Percentiles rank a stretch among this genome's conserved stretches.
Conservation (phyloP, 2,113 vertebrate species). For the Perca fluviatilis region DNA sequence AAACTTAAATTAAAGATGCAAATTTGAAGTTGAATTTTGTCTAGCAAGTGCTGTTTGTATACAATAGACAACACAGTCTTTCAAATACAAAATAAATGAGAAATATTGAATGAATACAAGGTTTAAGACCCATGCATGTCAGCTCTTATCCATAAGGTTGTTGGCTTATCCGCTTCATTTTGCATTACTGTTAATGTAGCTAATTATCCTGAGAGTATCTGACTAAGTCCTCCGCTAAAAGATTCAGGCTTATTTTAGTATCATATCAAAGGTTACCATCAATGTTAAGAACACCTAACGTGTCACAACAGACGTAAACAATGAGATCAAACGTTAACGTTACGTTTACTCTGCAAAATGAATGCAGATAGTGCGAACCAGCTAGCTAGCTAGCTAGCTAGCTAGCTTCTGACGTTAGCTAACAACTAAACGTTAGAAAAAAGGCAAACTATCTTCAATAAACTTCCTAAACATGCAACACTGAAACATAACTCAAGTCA, state of each 20-base stretch:
- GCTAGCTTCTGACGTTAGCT: slow-evolving; percentile 29
- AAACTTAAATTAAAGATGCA: background rate
- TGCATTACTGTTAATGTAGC: background rate
- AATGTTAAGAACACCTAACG: accelerated
- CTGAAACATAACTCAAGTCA: accelerated
- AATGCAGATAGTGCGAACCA: slow-evolving; percentile 5
- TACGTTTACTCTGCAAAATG: slow-evolving; percentile 1
- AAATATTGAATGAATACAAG: background rate
- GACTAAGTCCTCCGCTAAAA: background rate
- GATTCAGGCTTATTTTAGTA: background rate
- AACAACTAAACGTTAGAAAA: slow-evolving; percentile 31
- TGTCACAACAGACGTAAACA: too few species aligned
- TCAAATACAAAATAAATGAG: background rate
- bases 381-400: slow-evolving; percentile 34
- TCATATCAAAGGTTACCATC: background rate
- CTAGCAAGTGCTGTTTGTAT: background rate
- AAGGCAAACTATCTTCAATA: background rate
- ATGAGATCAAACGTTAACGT: background rate
- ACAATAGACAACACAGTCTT: background rate
- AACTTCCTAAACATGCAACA: background rate
- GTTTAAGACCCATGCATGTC: background rate
- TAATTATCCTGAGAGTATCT: background rate
- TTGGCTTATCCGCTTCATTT: background rate
- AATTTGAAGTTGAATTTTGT: background rate
- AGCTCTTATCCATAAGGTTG: background rate